Percentiles rank a stretch among this genome's conserved stretches.
phyloP scores from a whole-genome alignment of 2,888 invertebrate species.

The Anorthoa munda region DNA sequence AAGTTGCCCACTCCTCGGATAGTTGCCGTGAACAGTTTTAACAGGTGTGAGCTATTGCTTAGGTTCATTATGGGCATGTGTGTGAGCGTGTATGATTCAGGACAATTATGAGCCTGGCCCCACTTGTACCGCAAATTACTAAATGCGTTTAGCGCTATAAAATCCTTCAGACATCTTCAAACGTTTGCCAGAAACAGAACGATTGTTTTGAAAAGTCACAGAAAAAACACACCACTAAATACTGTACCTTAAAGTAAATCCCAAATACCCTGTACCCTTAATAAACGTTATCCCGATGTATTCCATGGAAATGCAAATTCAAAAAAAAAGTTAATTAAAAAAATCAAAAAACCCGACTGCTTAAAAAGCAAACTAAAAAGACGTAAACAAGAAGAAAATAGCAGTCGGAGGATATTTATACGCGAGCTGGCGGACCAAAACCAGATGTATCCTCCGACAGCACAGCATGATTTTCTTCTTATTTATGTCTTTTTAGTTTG shows the following conservation, averaged over 20 bases:
- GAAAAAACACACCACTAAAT: background rate
- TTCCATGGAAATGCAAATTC: background rate
- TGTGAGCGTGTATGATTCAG: background rate
- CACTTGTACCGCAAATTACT: background rate
- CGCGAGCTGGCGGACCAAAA: too few relatives aligned
- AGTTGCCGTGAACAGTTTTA: constrained; percentile 23
- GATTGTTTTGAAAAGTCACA: too few relatives aligned
- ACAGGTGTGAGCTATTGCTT: constrained; percentile 43
- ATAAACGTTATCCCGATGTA: background rate
- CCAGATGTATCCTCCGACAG: too few relatives aligned
- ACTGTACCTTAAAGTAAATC: background rate
- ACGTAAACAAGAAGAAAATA: too few relatives aligned
- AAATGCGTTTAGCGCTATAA: background rate
- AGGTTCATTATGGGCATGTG: background rate
- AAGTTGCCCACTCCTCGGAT: constrained; percentile 25
- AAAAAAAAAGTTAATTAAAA: too few relatives aligned
- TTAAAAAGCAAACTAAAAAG: too few relatives aligned
- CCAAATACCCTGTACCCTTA: background rate
- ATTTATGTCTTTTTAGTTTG: too few relatives aligned
- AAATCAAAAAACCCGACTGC: too few relatives aligned
- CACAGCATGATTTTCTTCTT: too few relatives aligned
- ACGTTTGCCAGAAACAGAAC: too few relatives aligned
- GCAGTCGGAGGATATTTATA: too few relatives aligned
- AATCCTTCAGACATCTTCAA: too few relatives aligned
- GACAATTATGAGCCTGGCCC: background rate